phyloP scores from a whole-genome alignment of 2,888 invertebrate species.

The Malthinus flaveolus region DNA sequence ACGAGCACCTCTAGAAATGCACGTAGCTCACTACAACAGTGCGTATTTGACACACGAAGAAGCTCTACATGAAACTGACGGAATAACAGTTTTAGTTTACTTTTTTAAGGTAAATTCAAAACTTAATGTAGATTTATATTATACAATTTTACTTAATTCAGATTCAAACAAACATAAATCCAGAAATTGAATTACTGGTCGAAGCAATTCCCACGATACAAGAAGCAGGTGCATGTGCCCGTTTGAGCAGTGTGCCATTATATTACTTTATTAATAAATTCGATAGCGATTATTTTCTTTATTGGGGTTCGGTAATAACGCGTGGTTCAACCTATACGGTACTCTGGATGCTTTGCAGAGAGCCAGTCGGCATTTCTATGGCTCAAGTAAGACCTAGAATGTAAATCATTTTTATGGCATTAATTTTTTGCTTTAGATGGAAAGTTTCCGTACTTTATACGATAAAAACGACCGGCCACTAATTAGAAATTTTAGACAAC shows the following conservation, averaged over 20 bases:
- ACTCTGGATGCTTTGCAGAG: slow-evolving; percentile 66
- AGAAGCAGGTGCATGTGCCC: slow-evolving; percentile 57
- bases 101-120: slow-evolving; percentile 53
- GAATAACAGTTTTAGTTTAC: slow-evolving; percentile 62
- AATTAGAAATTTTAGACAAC: slow-evolving; percentile 58
- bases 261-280: slow-evolving; percentile 60
- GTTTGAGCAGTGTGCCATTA: slow-evolving; percentile 59
- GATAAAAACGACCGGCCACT: slow-evolving; percentile 55
- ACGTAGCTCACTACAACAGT: slow-evolving; percentile 62
- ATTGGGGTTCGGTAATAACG: slow-evolving; percentile 63
- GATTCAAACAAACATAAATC: slow-evolving; percentile 52
- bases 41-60: slow-evolving; percentile 64
- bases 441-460: slow-evolving; percentile 59
- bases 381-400: slow-evolving; percentile 57
- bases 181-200: slow-evolving; percentile 53
- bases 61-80: slow-evolving; percentile 62
- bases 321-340: slow-evolving; percentile 55
- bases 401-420: neutral
- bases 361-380: slow-evolving; percentile 60
- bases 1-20: slow-evolving; percentile 66
- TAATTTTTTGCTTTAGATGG: slow-evolving; percentile 52
- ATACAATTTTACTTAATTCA: slow-evolving; percentile 52
- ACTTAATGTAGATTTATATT: slow-evolving; percentile 26
- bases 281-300: slow-evolving; percentile 64
- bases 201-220: slow-evolving; percentile 58